Conservation (phyloP, 2,888 invertebrate species). For the Nymphalis c-album region DNA sequence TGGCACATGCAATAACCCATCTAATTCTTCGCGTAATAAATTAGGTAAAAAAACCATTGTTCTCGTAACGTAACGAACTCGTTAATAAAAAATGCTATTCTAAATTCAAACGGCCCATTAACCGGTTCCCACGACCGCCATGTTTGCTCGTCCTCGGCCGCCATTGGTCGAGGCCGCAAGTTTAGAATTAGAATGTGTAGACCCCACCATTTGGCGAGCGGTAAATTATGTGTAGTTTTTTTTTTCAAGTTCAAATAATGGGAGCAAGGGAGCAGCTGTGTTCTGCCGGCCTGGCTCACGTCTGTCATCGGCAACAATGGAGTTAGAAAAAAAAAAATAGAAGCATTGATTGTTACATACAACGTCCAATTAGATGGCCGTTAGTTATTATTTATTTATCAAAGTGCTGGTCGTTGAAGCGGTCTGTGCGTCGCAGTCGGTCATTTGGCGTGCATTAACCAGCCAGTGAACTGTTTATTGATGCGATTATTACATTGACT, state of each 20-base stretch:
- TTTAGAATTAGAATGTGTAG: slow-evolving; percentile 77
- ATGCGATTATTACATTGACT: slow-evolving; percentile 6
- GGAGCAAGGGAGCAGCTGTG: slow-evolving; percentile 67
- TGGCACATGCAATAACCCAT: slow-evolving; percentile 30
- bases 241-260: slow-evolving; percentile 72
- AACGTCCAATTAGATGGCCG: slow-evolving; percentile 39
- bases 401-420: slow-evolving; percentile 21
- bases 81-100: slow-evolving; percentile 79
- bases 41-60: slow-evolving; percentile 65
- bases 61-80: slow-evolving; percentile 53
- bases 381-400: slow-evolving; percentile 37
- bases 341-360: slow-evolving; percentile 36
- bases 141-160: slow-evolving; percentile 78
- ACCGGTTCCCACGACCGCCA: slow-evolving; percentile 81
- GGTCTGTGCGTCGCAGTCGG: slow-evolving; percentile 15
- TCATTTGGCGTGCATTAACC: slow-evolving; percentile 28
- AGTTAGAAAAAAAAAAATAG: slow-evolving; percentile 48
- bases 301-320: slow-evolving; percentile 38
- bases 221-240: slow-evolving; percentile 73
- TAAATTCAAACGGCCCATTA: slow-evolving; percentile 81
- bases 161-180: slow-evolving; percentile 77
- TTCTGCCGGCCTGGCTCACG: slow-evolving; percentile 38
- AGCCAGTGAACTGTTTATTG: slow-evolving; percentile 31
- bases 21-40: slow-evolving; percentile 40
- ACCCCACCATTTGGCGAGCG: slow-evolving; percentile 80